Evolutionary conservation across 64 coral and sea anemone species (phyloP).

Genomic region (Pachyseris speciosa): DNA sequence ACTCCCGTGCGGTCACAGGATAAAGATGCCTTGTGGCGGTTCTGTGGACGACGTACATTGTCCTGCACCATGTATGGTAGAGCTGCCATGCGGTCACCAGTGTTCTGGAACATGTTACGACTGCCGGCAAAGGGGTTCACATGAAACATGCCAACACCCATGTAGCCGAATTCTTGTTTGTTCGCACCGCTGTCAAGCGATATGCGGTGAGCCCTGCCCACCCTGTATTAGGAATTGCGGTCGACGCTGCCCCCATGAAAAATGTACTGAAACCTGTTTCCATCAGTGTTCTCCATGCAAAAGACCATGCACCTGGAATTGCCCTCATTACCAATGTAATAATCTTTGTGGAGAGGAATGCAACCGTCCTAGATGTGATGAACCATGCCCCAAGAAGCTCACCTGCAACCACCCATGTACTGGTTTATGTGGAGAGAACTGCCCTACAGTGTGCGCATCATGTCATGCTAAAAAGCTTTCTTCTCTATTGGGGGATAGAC

Average conservation of each 20-base stretch:
- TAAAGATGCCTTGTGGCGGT: constrained; percentile 27
- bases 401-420: constrained; percentile 58
- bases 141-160: constrained; percentile 50
- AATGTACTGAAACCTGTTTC: constrained; percentile 26
- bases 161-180: constrained; percentile 59
- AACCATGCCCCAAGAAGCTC: constrained; percentile 44
- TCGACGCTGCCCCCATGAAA: constrained; percentile 46
- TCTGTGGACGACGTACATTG: constrained; percentile 10
- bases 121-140: constrained; percentile 29
- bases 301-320: constrained; percentile 54
- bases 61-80: neutral
- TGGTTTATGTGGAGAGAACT: constrained; percentile 65
- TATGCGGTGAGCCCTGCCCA: constrained; percentile 61
- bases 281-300: constrained; percentile 43
- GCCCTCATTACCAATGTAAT: constrained; percentile 70
- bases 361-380: constrained; percentile 39
- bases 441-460: constrained; percentile 43
- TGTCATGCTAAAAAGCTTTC: constrained; percentile 36
- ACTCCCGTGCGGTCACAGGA: constrained; percentile 47
- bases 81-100: constrained; percentile 49
- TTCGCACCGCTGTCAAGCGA: constrained; percentile 61
- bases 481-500: neutral
- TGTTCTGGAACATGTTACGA: constrained; percentile 48
- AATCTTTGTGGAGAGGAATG: constrained; percentile 68
- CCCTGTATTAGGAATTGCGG: constrained; percentile 58